Percentiles rank a stretch among this genome's conserved stretches.
Conservation (phyloP, 1,140 invertebrate genomes). For the Acyrthosiphon pisum region DNA sequence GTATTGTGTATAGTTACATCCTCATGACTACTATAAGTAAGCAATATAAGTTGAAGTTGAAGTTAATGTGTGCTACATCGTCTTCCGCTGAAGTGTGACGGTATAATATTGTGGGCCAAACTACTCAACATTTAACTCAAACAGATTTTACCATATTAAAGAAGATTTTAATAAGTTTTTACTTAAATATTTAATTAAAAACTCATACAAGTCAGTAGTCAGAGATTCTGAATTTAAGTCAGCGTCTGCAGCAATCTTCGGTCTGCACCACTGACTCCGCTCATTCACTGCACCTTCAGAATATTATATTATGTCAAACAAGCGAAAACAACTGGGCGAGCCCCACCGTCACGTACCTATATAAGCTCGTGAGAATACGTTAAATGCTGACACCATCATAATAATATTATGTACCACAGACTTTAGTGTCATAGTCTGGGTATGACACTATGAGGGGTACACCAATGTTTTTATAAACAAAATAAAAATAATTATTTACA, state of each 20-base stretch:
- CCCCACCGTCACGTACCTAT: no score
- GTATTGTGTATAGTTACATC: background rate
- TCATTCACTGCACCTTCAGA: background rate
- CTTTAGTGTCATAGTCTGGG: background rate
- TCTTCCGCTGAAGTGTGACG: background rate
- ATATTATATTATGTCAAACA: background rate
- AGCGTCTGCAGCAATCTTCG: background rate
- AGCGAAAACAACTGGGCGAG: background rate
- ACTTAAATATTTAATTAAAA: background rate
- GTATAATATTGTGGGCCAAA: background rate
- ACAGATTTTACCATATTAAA: background rate
- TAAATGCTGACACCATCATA: background rate
- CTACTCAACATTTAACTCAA: background rate
- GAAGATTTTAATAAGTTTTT: background rate
- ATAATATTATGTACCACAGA: background rate
- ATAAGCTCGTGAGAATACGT: background rate
- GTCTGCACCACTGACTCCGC: background rate
- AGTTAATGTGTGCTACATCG: background rate
- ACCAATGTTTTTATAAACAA: background rate
- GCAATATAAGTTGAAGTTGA: background rate
- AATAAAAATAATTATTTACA: background rate
- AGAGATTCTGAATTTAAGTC: background rate
- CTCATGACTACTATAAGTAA: background rate
- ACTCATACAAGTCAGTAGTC: background rate
- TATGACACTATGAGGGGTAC: background rate